Conservation (phyloP, 2,113 vertebrate genomes). For the Boleophthalmus pectinirostris region DNA sequence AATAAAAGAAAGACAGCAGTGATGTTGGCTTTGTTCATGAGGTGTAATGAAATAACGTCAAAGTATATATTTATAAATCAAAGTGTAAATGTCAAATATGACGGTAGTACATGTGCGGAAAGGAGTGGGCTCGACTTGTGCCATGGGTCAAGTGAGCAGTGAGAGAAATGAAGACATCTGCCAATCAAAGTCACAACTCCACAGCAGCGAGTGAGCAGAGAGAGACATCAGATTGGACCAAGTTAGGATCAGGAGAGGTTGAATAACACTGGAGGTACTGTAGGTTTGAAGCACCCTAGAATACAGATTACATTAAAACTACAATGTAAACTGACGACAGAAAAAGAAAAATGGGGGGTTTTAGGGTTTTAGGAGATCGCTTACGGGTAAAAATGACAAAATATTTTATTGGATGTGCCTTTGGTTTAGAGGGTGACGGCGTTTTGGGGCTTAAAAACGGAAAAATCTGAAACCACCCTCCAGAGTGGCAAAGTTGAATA, state of each 20-base stretch:
- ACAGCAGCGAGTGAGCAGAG: neutral
- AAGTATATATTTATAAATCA: neutral
- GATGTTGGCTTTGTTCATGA: no score
- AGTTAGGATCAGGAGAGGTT: neutral
- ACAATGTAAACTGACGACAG: no score
- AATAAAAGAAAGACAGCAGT: no score
- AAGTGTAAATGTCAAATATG: neutral
- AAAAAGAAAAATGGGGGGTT: no score
- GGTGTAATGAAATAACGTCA: neutral
- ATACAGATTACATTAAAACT: neutral
- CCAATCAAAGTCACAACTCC: conserved; percentile 3
- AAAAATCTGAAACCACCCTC: no score
- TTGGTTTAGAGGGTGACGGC: no score
- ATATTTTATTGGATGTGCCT: no score
- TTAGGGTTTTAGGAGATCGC: no score
- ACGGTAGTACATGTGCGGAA: neutral
- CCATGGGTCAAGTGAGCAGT: neutral
- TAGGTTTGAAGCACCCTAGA: neutral
- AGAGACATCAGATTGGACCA: neutral
- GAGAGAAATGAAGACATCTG: neutral
- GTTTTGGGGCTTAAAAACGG: no score
- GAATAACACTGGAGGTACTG: neutral
- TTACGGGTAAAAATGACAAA: no score
- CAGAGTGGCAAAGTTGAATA: no score
- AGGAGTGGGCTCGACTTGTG: neutral